phyloP scores from a whole-genome alignment of 2,113 vertebrate genomes.

The Pogonocichla stellata region DNA sequence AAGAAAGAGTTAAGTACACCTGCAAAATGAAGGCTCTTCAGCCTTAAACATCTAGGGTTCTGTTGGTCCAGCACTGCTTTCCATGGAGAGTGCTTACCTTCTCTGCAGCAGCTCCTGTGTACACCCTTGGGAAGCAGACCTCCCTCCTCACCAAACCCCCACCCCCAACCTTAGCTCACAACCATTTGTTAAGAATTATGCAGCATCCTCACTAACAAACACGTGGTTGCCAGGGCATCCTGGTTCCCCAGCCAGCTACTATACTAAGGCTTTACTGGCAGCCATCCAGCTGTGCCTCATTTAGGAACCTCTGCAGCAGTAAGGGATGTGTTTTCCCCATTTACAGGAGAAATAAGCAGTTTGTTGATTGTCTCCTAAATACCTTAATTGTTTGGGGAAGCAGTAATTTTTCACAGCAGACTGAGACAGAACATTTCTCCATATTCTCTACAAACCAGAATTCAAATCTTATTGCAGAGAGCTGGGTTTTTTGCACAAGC shows the following conservation, averaged over 20 bases:
- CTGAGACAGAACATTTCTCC: background rate
- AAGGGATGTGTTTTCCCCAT: background rate
- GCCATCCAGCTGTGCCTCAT: constrained; percentile 21
- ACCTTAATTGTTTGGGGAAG: background rate
- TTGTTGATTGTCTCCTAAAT: background rate
- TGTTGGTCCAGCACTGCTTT: background rate
- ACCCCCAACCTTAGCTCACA: background rate
- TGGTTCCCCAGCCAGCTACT: constrained; percentile 42
- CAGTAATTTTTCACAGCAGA: background rate
- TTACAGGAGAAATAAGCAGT: background rate
- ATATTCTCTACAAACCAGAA: background rate
- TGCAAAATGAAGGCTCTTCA: background rate
- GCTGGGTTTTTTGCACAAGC: background rate
- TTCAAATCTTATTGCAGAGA: background rate
- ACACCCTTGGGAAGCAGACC: background rate
- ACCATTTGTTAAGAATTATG: constrained; percentile 22
- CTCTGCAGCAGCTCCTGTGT: background rate
- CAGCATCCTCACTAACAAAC: constrained; percentile 26
- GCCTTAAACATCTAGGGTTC: background rate
- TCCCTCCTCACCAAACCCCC: background rate
- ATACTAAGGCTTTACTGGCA: constrained; percentile 22
- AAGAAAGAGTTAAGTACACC: background rate
- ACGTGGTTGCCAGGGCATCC: constrained; percentile 57
- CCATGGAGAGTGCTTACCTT: background rate
- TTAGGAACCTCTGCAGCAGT: constrained; percentile 9